Percentiles rank a stretch among this genome's conserved stretches.
phyloP scores from a whole-genome alignment of 2,888 invertebrate genomes.

The Lasius fuliginosus region DNA sequence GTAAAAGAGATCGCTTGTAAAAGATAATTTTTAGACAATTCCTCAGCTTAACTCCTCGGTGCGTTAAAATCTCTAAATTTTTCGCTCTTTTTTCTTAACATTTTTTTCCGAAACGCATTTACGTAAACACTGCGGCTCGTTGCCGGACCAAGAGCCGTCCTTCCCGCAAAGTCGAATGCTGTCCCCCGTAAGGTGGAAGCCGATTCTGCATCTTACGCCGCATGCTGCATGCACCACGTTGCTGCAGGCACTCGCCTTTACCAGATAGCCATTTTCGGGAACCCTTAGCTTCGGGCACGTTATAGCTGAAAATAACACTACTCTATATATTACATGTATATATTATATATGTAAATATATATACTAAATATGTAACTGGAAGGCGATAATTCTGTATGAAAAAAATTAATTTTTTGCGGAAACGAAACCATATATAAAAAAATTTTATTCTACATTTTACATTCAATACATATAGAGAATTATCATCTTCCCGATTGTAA shows the following conservation, averaged over 20 bases:
- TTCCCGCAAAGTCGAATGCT: slow-evolving; percentile 89
- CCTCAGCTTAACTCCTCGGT: not conserved
- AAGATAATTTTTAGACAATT: not conserved
- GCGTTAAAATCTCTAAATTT: not conserved
- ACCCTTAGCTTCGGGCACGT: slow-evolving; percentile 88
- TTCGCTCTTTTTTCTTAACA: not conserved
- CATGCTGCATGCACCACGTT: slow-evolving; percentile 91
- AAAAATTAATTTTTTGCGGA: no score
- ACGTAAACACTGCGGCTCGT: slow-evolving; percentile 89
- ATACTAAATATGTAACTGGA: no score
- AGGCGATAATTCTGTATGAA: no score
- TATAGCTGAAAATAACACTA: slow-evolving; percentile 84
- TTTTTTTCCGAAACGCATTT: slow-evolving; percentile 84
- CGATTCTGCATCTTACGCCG: slow-evolving; percentile 90
- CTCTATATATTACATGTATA: not conserved
- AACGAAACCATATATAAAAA: no score
- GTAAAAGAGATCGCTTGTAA: not conserved
- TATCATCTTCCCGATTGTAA: no score
- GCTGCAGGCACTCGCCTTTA: slow-evolving; percentile 88
- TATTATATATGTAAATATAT: no score
- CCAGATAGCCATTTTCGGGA: slow-evolving; percentile 90
- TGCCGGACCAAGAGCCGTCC: slow-evolving; percentile 90
- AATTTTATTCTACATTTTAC: no score
- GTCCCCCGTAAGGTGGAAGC: slow-evolving; percentile 87
- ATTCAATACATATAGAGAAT: no score